A percentile compares a stretch with the other conserved stretches of the same genome.
Conservation (phyloP, 2,797 vertebrate species). For the Diplodus sargus region DNA sequence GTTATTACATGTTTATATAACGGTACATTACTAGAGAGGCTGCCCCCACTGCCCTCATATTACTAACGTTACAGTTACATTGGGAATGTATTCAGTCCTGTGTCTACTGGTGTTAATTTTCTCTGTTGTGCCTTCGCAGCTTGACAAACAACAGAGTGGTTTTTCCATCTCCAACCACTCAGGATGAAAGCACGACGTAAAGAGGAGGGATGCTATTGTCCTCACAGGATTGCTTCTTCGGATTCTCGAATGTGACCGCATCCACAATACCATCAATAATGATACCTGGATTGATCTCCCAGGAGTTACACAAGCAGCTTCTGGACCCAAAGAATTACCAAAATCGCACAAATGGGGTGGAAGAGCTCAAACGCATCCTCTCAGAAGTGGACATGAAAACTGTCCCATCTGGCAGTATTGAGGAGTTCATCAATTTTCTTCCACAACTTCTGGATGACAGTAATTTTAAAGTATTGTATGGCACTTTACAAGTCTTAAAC, state of each 20-base stretch:
- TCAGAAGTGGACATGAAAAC: slow-evolving; percentile 79
- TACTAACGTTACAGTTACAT: neutral
- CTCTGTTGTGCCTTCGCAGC: slow-evolving; percentile 59
- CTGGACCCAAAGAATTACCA: slow-evolving; percentile 91
- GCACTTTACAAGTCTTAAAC: slow-evolving; percentile 88
- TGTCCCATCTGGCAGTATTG: slow-evolving; percentile 79
- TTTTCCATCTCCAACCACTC: slow-evolving; percentile 56
- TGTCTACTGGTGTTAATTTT: neutral
- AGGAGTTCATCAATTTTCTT: slow-evolving; percentile 88
- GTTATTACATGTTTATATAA: neutral
- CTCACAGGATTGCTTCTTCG: slow-evolving; percentile 56
- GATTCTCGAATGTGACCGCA: slow-evolving; percentile 73
- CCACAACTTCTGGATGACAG: slow-evolving; percentile 87
- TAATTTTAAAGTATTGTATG: slow-evolving; percentile 90
- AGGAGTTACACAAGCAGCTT: slow-evolving; percentile 89
- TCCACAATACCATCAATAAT: slow-evolving; percentile 73
- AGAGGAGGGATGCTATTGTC: slow-evolving; percentile 65
- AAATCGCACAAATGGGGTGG: slow-evolving; percentile 88
- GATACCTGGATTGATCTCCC: slow-evolving; percentile 89
- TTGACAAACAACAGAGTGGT: slow-evolving; percentile 46
- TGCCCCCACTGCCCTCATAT: neutral
- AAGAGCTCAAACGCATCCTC: slow-evolving; percentile 88
- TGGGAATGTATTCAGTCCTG: neutral
- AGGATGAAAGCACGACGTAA: slow-evolving; percentile 69
- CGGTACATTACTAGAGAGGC: too few species aligned